These are phyloP conservation scores for Parascotia fuliginaria DNA, from an alignment of 2,888 invertebrate genomes.

Conservation along the genomic window DNA sequence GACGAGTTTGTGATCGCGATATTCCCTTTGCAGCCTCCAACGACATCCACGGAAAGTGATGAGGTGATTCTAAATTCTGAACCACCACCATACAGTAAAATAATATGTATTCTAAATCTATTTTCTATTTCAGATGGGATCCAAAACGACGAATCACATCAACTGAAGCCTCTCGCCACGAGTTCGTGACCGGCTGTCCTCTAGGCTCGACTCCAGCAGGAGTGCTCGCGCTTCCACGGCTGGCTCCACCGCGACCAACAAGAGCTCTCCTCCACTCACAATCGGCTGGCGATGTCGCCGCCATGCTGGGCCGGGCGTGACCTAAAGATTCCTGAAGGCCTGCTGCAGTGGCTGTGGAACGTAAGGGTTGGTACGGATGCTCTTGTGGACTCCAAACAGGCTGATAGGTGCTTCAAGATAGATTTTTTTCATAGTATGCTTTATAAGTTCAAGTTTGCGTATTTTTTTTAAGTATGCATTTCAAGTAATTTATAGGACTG, in stretches of 20 bases:
- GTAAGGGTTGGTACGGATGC: constrained; percentile 18
- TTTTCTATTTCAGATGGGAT: constrained; percentile 90
- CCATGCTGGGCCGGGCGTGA: constrained; percentile 88
- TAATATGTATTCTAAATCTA: too few species aligned
- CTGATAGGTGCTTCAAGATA: too few species aligned
- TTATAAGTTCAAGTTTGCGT: too few species aligned
- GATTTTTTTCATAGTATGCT: too few species aligned
- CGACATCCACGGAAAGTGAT: too few species aligned
- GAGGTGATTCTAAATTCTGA: too few species aligned
- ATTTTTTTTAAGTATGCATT: too few species aligned
- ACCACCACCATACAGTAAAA: too few species aligned
- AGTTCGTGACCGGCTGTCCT: constrained; percentile 88
- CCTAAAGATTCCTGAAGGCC: constrained; percentile 61
- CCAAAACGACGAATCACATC: constrained; percentile 96
- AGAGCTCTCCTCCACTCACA: constrained; percentile 86
- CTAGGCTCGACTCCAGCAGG: constrained; percentile 74
- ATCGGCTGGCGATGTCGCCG: constrained; percentile 88
- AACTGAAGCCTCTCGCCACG: constrained; percentile 95
- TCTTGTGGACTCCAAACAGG: constrained; percentile 38
- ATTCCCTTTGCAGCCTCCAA: too few species aligned
- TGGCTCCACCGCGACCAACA: constrained; percentile 67
- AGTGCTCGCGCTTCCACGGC: constrained; percentile 76
- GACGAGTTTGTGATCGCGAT: too few species aligned
- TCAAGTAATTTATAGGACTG: too few species aligned
- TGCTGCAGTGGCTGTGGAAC: constrained; percentile 40